Conservation (phyloP, 2,113 vertebrate species). For the Gallinago paraguaiae region DNA sequence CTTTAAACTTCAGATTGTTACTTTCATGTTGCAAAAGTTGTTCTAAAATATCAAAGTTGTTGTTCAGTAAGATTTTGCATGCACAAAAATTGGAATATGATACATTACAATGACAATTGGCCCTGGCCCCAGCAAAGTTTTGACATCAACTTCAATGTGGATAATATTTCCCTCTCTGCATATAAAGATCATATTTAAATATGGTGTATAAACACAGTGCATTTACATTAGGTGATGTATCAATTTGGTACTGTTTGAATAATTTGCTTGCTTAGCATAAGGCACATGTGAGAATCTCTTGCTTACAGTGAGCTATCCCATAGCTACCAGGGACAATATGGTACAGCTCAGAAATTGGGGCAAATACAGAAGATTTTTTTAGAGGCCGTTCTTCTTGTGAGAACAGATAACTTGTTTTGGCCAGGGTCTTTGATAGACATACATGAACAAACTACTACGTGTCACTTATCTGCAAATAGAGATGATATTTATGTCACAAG, state of each 20-base stretch:
- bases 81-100: not conserved
- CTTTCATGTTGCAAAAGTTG: not conserved
- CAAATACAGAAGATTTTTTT: not conserved
- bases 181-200: not conserved
- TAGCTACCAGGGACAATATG: not conserved
- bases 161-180: not conserved
- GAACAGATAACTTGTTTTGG: not conserved
- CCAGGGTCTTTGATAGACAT: not conserved
- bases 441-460: not conserved
- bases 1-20: not conserved
- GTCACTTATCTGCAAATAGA: not conserved
- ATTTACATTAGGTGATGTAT: not conserved
- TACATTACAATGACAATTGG: not conserved
- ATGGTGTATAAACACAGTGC: not conserved
- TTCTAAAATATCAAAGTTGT: not conserved
- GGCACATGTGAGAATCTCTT: not conserved
- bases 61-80: not conserved
- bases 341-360: not conserved
- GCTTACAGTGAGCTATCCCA: not conserved
- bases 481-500: conserved; percentile 2
- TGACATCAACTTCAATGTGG: not conserved
- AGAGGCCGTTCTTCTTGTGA: not conserved
- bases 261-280: not conserved
- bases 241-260: not conserved
- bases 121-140: not conserved